Evolutionary conservation across 2,888 invertebrate species (phyloP).

Genomic region (Philopedon plagiatum): DNA sequence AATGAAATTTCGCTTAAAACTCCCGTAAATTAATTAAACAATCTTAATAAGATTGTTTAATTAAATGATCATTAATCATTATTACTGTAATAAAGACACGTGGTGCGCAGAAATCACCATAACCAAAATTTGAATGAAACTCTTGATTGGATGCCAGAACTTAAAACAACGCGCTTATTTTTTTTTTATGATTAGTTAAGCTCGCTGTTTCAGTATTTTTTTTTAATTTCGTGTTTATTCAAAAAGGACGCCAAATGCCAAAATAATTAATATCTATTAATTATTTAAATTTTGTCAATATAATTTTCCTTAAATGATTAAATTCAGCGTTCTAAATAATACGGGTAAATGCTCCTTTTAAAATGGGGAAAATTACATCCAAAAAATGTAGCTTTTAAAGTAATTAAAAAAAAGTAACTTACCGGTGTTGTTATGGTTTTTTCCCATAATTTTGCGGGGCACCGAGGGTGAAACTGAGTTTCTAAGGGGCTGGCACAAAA

Average conservation of each 20-base stretch:
- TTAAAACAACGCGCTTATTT: background rate
- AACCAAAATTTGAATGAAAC: conserved; percentile 41
- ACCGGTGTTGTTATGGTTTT: conserved; percentile 78
- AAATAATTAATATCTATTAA: too few species aligned
- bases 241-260: too few species aligned
- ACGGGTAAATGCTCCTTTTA: too few species aligned
- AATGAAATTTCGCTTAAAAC: too few species aligned
- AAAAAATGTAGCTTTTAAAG: background rate
- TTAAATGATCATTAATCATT: background rate
- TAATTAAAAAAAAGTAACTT: conserved; percentile 63
- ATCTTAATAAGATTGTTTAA: too few species aligned
- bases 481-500: conserved; percentile 67
- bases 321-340: too few species aligned
- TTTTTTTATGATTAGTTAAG: background rate
- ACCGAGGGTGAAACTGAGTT: conserved; percentile 71
- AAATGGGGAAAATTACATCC: too few species aligned
- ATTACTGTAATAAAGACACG: conserved; percentile 27
- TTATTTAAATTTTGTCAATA: too few species aligned
- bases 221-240: background rate
- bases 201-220: too few species aligned
- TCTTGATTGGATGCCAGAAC: background rate
- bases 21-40: too few species aligned
- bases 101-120: conserved; percentile 48
- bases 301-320: too few species aligned
- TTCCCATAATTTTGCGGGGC: conserved; percentile 76